These are phyloP conservation scores for Harpalus rufipes DNA, from an alignment of 2,888 invertebrate genomes.

Conservation along the genomic window DNA sequence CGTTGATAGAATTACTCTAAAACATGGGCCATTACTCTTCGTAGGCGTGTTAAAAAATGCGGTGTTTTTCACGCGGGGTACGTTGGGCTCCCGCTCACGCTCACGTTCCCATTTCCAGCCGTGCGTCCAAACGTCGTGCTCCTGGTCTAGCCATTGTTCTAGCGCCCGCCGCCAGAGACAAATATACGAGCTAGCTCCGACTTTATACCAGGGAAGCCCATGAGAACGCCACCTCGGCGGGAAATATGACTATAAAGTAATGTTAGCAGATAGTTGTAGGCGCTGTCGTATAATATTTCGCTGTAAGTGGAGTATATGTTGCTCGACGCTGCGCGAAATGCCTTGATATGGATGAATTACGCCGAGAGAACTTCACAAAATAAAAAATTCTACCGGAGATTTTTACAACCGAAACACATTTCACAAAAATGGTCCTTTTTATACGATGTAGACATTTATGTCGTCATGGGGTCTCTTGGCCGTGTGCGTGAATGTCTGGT, in stretches of 20 bases:
- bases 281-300: constrained; percentile 64
- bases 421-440: no score
- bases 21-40: constrained; percentile 64
- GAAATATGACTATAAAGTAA: constrained; percentile 66
- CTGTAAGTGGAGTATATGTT: constrained; percentile 58
- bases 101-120: constrained; percentile 37
- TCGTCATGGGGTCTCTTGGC: no score
- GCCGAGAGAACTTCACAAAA: background rate
- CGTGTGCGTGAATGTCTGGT: no score
- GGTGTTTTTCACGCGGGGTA: constrained; percentile 40
- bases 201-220: constrained; percentile 52
- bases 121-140: constrained; percentile 35
- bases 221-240: constrained; percentile 54
- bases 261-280: constrained; percentile 66
- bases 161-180: constrained; percentile 40
- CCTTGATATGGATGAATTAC: constrained; percentile 49
- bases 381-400: constrained; percentile 20
- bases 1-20: constrained; percentile 64
- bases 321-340: background rate
- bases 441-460: no score
- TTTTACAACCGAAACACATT: no score
- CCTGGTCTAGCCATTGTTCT: constrained; percentile 52
- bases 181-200: constrained; percentile 58
- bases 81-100: background rate
- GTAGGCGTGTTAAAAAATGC: constrained; percentile 59